phyloP scores from a whole-genome alignment of 2,888 invertebrate species.

The Trichopoda pennipes region DNA sequence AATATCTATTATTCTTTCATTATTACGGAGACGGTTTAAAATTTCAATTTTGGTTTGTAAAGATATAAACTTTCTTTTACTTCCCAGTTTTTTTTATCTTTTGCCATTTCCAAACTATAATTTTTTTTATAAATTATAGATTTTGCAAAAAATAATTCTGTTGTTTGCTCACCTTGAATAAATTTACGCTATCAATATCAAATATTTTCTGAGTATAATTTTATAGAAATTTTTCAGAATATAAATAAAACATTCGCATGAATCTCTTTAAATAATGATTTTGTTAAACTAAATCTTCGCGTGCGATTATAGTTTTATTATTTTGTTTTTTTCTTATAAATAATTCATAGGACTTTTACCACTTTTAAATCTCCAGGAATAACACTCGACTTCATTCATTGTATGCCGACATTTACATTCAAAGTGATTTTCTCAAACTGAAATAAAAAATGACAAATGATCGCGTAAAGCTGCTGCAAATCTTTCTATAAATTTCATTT shows the following conservation, averaged over 20 bases:
- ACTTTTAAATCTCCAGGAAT: constrained; percentile 17
- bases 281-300: constrained; percentile 26
- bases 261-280: constrained; percentile 46
- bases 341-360: constrained; percentile 65
- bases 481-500: constrained; percentile 75
- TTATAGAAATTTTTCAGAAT: no score
- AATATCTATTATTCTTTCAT: no score
- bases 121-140: no score
- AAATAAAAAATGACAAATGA: constrained; percentile 76
- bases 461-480: constrained; percentile 78
- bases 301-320: constrained; percentile 47
- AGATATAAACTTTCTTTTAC: no score
- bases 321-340: constrained; percentile 58
- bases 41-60: no score
- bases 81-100: no score
- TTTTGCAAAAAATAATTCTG: no score
- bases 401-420: constrained; percentile 9
- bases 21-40: no score
- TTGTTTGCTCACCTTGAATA: no score
- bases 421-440: neutral
- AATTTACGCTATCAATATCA: no score
- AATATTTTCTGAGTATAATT: no score
- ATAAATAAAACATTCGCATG: neutral
- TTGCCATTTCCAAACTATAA: no score
- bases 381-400: constrained; percentile 5